Conservation (phyloP, 2,113 vertebrate genomes). For the Microcebus tavaratra region DNA sequence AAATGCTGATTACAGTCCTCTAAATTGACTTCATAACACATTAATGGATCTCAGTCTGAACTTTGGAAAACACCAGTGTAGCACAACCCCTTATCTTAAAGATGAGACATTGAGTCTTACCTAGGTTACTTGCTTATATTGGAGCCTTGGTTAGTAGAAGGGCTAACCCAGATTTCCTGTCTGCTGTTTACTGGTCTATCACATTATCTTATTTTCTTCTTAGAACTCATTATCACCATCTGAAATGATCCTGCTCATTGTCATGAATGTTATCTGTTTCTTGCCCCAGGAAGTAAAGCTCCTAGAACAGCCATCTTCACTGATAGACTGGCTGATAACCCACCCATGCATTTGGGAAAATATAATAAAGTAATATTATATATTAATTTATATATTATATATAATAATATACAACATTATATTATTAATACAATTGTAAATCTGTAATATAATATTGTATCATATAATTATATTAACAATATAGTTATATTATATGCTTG, state of each 20-base stretch:
- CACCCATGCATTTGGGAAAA: neutral
- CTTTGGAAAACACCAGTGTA: neutral
- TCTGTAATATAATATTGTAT: no score
- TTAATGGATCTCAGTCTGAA: neutral
- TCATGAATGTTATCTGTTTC: neutral
- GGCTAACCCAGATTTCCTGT: neutral
- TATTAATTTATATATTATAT: no score
- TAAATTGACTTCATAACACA: constrained; percentile 9
- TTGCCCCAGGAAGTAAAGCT: neutral
- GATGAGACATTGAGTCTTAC: neutral
- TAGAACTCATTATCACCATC: neutral
- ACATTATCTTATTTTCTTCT: constrained; percentile 40
- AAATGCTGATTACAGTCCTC: neutral
- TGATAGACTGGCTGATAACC: neutral
- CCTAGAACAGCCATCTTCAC: neutral
- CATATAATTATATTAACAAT: no score
- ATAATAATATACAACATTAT: no score
- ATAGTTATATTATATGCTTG: neutral
- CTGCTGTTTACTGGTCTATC: neutral
- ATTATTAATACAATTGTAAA: no score
- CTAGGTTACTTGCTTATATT: neutral
- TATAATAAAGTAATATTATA: no score
- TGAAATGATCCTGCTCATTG: neutral
- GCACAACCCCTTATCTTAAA: neutral
- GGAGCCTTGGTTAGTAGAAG: neutral